Base-by-base conservation (phyloP, 1,140 invertebrate genomes). In the Zaprionus kolodkinae region DNA sequence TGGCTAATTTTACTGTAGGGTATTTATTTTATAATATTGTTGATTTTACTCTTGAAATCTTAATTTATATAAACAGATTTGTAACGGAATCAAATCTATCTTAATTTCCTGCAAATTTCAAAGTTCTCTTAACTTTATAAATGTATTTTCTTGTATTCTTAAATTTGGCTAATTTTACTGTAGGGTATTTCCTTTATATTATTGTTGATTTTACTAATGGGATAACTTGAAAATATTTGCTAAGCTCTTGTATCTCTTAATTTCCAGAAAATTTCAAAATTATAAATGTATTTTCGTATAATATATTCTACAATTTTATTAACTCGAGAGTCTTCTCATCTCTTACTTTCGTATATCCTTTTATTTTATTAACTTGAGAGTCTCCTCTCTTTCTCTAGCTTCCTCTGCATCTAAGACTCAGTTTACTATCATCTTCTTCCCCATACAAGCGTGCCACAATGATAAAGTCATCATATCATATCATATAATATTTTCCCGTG, bases 391-490 rank as follows among this genome's bases (percentile, higher is more conserved):
- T 0, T 43, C 40, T 15, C 33, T 35, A 10, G 4, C 33, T 43
- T 40, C 38, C 6, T 43, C 38, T n/a, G 13, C 13, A 1, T 45
- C 1, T 4, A 3, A 50, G 6, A 21, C n/a, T 9, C 3, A 2
- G 11, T 25, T 50, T 17, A 50, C 6, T 55, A 13, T 59, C 35
- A 21, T 13, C 11, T 13, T 25, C n/a, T n/a, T n/a, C n/a, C 21
- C 52, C 15, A 25, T 21, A 13, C 33, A 56, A 56, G 63, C 36
- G 38, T 79, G 63, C 15, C 45, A 35, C 52, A 48, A 25, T 64
- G 55, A 43, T 48, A 73, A 80, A 83, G 79, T 87, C 79, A 86
- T 71, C 68, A 61, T 79, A 66, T 76, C 35, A 30, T 57, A 69
- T 78, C 2, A 21, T 21, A 21, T 21, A 21, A 1, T 21, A 21